Evolutionary conservation across 2,797 vertebrate species (phyloP), one percentile per base, ranked within the genome.

Genomic region (Pangasius mekongensis): DNA sequence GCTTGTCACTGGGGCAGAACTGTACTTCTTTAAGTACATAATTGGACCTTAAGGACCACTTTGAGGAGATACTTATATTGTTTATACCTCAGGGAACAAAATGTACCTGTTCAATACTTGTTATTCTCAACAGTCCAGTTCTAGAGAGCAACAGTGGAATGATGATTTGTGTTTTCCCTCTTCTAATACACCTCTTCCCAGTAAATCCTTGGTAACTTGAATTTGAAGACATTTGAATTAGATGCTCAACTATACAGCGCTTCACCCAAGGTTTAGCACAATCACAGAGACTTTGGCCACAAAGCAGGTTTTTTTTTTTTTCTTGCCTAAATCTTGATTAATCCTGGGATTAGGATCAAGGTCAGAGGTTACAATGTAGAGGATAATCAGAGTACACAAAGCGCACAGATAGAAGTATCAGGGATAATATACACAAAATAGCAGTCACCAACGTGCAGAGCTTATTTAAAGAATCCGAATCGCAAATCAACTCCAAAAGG

Each of bases 261-360:
- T 81, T 60, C 5, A 39, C 22, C 13, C 36, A 27, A 43, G 4
- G 20, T 83, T 49, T n/a, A 64, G 11, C 43, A 66, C 60, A 64
- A 64, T 77, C 74, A 24, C 30, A 20, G 14, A 36, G 73, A 52
- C 54, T 76, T 56, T 33, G 43, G 2, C 22, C 36, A 64, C 36
- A 13, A 52, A 33, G 43, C 62, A 22, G 9, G 39, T n/a, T 36
- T 24, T 18, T 33, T 36, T 52, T 36, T 20, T 52, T 36, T 47
- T 43, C 60, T 86, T 86, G 7, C 18, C n/a, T 78, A 66, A 86
- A 86, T 86, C 58, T 64, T 33, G 47, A 27, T 11, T 67, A 83
- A 89, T 36, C 73, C 69, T 83, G 85, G 14, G 47, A 86, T 83
- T 84, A 86, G 60, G 80, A 80, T 83, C 80, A 83, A 81, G 60